Base-by-base conservation (phyloP, 2,113 vertebrate species). In the Pogona vitticeps region DNA sequence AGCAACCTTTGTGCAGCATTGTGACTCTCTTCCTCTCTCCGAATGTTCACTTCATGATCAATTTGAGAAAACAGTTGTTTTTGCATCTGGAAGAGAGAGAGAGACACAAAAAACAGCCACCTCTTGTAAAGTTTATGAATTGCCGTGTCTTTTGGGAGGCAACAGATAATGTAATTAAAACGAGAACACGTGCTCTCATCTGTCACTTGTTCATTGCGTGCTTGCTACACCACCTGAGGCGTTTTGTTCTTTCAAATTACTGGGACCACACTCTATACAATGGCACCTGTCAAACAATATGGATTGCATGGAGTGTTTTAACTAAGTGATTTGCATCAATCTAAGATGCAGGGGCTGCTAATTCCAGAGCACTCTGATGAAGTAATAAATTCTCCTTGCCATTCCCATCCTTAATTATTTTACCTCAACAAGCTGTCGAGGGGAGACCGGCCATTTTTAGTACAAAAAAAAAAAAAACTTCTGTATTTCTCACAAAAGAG, bases 201-300 rank as follows among this genome's bases (percentile, higher is more conserved):
- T 86, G 76, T 86, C 84, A 71, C 65, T 86, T 70, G 28, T 70
- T n/a, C 76, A 59, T 86, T 86, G 76, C 79, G 76, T 61, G 14
- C 46, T 38, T 79, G 76, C 67, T n/a, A n/a, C 1, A 72, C 76
- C 76, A 59, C 84, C 84, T 61, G 84, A 86, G 76, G 84, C 79
- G 84, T 80, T 86, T 86, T 86, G 76, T 86, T 86, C 76, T 33
- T 86, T 80, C 76, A 80, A 86, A 86, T 86, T 86, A 86, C 76
- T 86, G 52, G 71, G 76, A 79, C 84, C 38, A 28, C 65, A 59
- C 36, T 72, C 76, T 40, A 40, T 59, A 80, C 56, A 79, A 71
- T 65, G 71, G 31, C 76, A 59, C 33, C 84, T 86, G 84, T 86
- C 84, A 86, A 86, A 42, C 36, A 72, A 71, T 80, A 86, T 80